Base-by-base conservation (phyloP, 2,113 vertebrate species). In the Colossoma macropomum region DNA sequence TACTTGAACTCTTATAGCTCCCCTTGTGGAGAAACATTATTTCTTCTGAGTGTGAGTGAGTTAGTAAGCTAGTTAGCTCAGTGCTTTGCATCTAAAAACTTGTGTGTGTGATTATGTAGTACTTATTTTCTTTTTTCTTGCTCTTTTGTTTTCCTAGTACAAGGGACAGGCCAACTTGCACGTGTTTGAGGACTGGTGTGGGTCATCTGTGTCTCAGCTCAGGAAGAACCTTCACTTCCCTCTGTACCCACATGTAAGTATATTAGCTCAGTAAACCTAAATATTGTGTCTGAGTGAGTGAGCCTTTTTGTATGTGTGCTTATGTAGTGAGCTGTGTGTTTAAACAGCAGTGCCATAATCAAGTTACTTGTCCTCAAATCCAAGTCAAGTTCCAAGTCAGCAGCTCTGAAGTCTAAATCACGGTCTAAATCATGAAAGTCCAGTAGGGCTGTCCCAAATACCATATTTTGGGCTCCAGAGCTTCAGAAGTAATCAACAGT, bases 181-280 rank as follows among this genome's bases (percentile, higher is more conserved):
- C 0, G 98, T 99, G 81, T 99, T 99, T 0, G 98, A 99, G 86
- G 98, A 99, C 91, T 99, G 98, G 98, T 99, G 98, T 0, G 98
- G 98, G 0, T 97, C 97, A 5, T 96, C 98, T 0, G 87, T 98
- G 79, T 91, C 94, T 85, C 96, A 97, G 76, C 95, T 99, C 84
- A 91, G 97, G 88, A 96, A 95, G 91, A 98, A 99, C 87, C 94
- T 98, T 27, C 98, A 99, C 88, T 99, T 99, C 74, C 98, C 98
- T 0, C 96, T 99, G 28, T 99, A 96, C 84, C 98, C 98, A 17
- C 98, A 99, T 0, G 98, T 99, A 91, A 98, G 98, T 62, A 10
- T 0, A 23, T 4, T 56, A 9, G 41, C 17, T 21, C 21, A 23
- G 54, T 52, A 23, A 56, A 56, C 4, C 19, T 56, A 23, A 56